These are phyloP conservation scores for Phalacrocorax pelagicus DNA, from an alignment of 2,113 vertebrate species.

Conservation along the genomic window DNA sequence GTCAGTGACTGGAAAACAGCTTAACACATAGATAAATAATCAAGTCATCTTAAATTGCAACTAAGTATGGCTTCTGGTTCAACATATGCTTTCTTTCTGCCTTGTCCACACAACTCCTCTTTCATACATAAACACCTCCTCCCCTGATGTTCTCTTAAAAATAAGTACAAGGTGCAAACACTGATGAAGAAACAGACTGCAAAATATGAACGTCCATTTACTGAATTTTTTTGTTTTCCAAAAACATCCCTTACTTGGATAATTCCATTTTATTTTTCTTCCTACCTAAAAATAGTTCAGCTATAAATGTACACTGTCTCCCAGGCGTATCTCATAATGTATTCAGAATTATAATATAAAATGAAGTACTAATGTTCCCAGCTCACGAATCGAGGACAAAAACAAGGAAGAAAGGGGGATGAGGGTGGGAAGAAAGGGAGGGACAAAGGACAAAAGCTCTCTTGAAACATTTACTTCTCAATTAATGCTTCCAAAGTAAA, in stretches of 20 bases:
- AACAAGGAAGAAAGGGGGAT: background rate
- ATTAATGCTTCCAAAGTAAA: background rate
- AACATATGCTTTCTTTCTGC: slow-evolving; percentile 27
- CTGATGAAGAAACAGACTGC: background rate
- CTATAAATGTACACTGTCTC: background rate
- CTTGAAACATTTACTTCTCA: background rate
- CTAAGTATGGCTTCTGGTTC: slow-evolving; percentile 24
- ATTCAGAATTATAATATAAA: background rate
- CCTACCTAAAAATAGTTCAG: background rate
- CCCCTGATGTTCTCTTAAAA: background rate
- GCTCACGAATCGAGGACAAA: background rate
- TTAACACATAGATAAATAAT: slow-evolving; percentile 41
- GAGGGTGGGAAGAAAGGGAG: background rate
- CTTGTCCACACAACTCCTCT: background rate
- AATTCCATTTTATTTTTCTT: background rate
- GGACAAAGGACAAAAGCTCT: background rate
- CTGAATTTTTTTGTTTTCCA: background rate
- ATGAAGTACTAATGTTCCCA: background rate
- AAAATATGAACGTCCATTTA: background rate
- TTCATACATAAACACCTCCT: background rate
- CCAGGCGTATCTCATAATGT: background rate
- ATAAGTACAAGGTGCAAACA: background rate
- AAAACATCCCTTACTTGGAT: background rate
- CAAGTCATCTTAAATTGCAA: slow-evolving; percentile 3
- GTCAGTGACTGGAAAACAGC: slow-evolving; percentile 54